phyloP scores from a whole-genome alignment of 2,797 vertebrate genomes.

The Hypotaenidia philippensis region DNA sequence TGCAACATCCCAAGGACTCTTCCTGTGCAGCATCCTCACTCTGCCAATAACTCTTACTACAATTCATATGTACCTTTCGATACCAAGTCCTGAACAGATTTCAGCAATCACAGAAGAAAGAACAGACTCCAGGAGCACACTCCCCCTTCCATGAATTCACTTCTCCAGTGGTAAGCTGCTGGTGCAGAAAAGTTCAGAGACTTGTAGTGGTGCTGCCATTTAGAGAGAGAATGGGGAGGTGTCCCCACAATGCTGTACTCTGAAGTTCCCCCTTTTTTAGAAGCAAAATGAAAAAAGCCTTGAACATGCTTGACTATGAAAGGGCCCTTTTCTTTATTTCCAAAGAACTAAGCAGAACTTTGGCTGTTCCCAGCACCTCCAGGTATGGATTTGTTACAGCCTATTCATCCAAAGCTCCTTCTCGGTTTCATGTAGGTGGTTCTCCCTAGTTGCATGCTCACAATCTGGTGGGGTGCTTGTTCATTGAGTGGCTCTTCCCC shows the following conservation, averaged over 20 bases:
- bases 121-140: no score
- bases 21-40: background rate
- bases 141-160: background rate
- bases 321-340: background rate
- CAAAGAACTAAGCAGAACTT: background rate
- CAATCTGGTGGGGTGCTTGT: background rate
- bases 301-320: background rate
- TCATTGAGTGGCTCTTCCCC: background rate
- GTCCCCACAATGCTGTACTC: background rate
- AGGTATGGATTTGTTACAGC: background rate
- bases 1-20: background rate
- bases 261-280: background rate
- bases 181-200: background rate
- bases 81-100: background rate
- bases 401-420: background rate
- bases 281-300: background rate
- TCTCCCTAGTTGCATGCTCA: background rate
- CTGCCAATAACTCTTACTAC: background rate
- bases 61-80: background rate
- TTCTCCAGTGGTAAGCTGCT: background rate
- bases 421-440: background rate
- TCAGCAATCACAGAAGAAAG: background rate
- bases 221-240: background rate
- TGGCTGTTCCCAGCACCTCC: background rate
- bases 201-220: background rate